phyloP scores from a whole-genome alignment of 2,797 vertebrate species.

The Pseudochromis fuscus region DNA sequence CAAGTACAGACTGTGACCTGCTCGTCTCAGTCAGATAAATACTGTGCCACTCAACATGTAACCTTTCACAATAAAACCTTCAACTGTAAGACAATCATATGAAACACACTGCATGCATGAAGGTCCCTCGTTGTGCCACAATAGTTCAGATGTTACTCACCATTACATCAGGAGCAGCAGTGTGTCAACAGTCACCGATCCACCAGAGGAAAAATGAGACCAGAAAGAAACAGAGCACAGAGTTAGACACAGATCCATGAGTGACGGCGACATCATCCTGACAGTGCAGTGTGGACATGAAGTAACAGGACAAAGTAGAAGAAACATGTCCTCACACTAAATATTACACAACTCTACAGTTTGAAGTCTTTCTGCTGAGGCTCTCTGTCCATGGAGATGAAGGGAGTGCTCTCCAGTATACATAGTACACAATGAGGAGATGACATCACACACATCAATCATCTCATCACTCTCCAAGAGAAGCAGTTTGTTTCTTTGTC shows the following conservation, averaged over 20 bases:
- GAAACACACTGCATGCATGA: background rate
- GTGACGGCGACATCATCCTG: too few relatives aligned
- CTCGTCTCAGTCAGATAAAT: background rate
- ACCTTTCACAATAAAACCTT: background rate
- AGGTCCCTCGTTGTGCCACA: background rate
- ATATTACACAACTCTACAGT: too few relatives aligned
- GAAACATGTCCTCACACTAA: too few relatives aligned
- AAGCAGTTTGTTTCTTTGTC: too few relatives aligned
- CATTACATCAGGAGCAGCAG: background rate
- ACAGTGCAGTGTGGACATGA: too few relatives aligned
- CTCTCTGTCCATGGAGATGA: too few relatives aligned
- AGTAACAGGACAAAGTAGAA: background rate
- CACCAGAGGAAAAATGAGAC: background rate
- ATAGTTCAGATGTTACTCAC: constrained; percentile 25
- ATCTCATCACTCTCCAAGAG: too few relatives aligned
- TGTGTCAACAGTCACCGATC: background rate
- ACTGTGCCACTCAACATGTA: background rate
- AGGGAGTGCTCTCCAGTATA: too few relatives aligned
- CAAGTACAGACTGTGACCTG: background rate
- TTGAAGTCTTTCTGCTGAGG: too few relatives aligned
- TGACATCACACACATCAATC: too few relatives aligned
- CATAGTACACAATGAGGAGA: too few relatives aligned
- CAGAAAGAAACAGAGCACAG: constrained; percentile 12
- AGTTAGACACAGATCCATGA: too few relatives aligned
- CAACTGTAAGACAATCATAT: background rate